A percentile compares a stretch with the other conserved stretches of the same genome.
Evolutionary conservation across 2,888 invertebrate genomes (phyloP).

Genomic region (Cantharis rustica): DNA sequence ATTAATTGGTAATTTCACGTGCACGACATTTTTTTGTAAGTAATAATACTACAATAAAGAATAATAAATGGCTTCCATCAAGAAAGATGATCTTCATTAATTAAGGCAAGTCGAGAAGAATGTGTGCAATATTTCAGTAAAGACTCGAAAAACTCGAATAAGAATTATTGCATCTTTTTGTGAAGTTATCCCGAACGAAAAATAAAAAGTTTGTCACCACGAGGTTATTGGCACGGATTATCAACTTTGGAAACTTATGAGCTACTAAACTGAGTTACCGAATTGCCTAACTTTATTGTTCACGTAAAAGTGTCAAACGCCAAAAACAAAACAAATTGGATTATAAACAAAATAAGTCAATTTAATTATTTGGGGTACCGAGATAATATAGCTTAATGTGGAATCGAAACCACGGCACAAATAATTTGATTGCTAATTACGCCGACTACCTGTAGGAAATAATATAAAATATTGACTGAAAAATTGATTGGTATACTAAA

Average conservation of each 20-base stretch:
- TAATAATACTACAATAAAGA: background rate
- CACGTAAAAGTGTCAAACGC: background rate
- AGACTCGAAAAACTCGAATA: background rate
- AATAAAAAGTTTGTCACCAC: background rate
- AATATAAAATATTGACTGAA: background rate
- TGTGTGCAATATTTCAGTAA: background rate
- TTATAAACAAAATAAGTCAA: no score
- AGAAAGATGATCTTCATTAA: background rate
- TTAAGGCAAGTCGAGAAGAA: background rate
- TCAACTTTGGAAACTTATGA: background rate
- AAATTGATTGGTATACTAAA: no score
- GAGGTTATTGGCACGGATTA: background rate
- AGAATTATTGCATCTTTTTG: background rate
- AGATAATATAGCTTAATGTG: no score
- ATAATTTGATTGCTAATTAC: no score
- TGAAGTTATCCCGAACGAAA: background rate
- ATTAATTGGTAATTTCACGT: background rate
- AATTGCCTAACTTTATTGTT: background rate
- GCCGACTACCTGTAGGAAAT: no score
- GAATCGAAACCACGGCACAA: no score
- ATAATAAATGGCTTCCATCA: background rate
- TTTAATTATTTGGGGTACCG: no score
- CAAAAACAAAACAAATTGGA: background rate
- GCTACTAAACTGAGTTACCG: background rate
- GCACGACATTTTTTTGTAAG: background rate